These are phyloP conservation scores for Trachops cirrhosus DNA, from an alignment of 2,797 vertebrate genomes.

Conservation along the genomic window DNA sequence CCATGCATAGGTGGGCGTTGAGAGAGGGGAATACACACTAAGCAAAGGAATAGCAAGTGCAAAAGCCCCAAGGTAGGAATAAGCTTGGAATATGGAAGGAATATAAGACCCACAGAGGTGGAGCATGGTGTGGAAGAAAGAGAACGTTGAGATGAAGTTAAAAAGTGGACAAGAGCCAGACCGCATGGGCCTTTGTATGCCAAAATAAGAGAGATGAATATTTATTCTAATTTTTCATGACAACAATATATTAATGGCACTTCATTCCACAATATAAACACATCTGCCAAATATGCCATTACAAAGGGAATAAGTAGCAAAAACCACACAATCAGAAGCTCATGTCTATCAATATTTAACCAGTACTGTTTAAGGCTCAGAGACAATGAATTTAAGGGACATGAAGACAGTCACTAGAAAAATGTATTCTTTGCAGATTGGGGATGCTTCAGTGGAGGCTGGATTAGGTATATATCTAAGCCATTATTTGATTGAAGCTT, in stretches of 20 bases:
- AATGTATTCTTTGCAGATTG: background rate
- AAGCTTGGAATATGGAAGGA: background rate
- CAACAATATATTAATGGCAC: background rate
- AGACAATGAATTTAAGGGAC: background rate
- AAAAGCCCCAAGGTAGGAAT: background rate
- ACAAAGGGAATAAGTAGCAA: background rate
- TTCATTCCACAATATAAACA: background rate
- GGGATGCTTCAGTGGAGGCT: background rate
- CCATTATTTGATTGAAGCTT: background rate
- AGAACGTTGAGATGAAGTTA: background rate
- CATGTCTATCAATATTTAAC: background rate
- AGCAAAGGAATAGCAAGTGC: background rate
- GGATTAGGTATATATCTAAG: background rate
- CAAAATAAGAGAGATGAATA: background rate
- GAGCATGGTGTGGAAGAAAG: background rate
- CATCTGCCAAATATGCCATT: background rate
- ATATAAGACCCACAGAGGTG: background rate
- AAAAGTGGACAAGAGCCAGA: background rate
- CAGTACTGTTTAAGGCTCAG: background rate
- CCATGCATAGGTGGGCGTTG: background rate
- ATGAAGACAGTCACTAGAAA: background rate
- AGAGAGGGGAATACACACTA: background rate
- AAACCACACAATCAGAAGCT: background rate
- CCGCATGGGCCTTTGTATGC: background rate
- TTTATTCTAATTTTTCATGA: background rate